Evolutionary conservation across 2,888 invertebrate species (phyloP).

Genomic region (Andricus quercusramuli): DNA sequence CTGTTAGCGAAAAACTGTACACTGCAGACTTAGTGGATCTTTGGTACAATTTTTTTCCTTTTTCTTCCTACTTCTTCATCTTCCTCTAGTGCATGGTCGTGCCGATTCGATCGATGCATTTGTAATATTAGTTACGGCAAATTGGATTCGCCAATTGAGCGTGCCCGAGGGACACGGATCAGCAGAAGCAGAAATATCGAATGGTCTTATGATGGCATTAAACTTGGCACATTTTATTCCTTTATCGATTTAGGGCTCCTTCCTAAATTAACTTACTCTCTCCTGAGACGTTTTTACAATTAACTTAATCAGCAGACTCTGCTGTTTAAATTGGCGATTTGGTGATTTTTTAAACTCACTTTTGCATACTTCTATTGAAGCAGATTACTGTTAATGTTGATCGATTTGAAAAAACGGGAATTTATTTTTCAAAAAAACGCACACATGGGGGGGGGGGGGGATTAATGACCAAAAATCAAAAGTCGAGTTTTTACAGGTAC

Average conservation of each 20-base stretch:
- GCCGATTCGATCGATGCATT: conserved; percentile 49
- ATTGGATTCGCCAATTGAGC: conserved; percentile 55
- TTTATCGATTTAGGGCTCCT: conserved; percentile 18
- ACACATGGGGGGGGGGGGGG: too few relatives aligned
- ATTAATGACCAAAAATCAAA: too few relatives aligned
- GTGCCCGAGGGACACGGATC: conserved; percentile 34
- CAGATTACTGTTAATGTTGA: background rate
- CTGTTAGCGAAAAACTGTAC: background rate
- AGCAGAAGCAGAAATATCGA: conserved; percentile 6
- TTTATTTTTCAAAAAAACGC: too few relatives aligned
- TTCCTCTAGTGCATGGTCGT: background rate
- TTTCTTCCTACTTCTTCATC: conserved; percentile 25
- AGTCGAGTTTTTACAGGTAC: too few relatives aligned
- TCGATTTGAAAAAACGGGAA: too few relatives aligned
- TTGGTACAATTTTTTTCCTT: background rate
- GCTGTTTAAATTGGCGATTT: background rate
- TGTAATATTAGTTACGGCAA: conserved; percentile 56
- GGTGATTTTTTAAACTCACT: background rate
- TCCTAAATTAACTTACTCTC: background rate
- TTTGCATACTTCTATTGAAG: background rate
- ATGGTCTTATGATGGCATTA: conserved; percentile 25
- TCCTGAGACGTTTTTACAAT: background rate
- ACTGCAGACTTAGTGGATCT: background rate
- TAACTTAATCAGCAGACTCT: background rate
- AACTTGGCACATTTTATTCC: conserved; percentile 22